Conservation (phyloP, 2,113 vertebrate genomes). For the Lontra canadensis region DNA sequence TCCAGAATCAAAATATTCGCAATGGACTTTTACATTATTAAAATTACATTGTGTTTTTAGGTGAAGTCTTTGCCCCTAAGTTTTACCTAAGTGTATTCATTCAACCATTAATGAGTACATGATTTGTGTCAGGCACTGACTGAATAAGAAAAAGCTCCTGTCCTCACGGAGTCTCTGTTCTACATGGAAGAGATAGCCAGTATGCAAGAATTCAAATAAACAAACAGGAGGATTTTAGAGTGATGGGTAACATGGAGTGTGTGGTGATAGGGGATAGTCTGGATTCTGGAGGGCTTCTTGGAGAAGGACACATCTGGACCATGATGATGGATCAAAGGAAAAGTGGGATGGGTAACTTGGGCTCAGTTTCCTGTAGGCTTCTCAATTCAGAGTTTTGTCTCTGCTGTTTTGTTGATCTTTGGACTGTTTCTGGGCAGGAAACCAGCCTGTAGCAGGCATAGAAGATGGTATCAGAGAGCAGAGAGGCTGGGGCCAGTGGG, state of each 20-base stretch:
- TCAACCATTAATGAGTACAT: not conserved
- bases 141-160: not conserved
- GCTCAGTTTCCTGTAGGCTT: not conserved
- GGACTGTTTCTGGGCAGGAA: not conserved
- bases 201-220: not conserved
- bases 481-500: not conserved
- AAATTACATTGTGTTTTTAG: not conserved
- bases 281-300: not conserved
- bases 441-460: not conserved
- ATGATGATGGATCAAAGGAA: not conserved
- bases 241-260: too few species aligned
- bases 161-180: not conserved
- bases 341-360: not conserved
- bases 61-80: not conserved
- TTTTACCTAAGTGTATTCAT: not conserved
- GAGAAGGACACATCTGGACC: not conserved
- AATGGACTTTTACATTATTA: fast-evolving
- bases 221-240: not conserved
- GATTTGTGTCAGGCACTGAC: not conserved
- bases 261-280: not conserved
- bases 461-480: not conserved
- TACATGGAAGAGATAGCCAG: not conserved
- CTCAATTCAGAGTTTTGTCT: not conserved
- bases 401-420: not conserved
- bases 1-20: not conserved